A percentile compares a stretch with the other conserved stretches of the same genome.
These are phyloP conservation scores for Saccostrea glomerata DNA, from an alignment of 1,140 invertebrate genomes.

Conservation along the genomic window DNA sequence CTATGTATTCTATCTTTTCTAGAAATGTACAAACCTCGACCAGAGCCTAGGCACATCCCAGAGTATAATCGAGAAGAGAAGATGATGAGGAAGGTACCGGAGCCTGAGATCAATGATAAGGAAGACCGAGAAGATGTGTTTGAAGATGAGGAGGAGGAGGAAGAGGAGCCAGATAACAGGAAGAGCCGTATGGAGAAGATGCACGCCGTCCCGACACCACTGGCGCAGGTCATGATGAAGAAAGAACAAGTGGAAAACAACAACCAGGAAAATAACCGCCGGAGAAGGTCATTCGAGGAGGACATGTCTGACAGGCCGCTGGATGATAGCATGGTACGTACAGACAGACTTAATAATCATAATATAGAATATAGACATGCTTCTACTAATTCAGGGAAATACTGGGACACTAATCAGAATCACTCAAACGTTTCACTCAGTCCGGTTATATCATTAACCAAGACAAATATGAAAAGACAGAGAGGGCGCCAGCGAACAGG, in stretches of 20 bases:
- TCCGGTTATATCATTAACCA: conserved; percentile 26
- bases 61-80: conserved; percentile 7
- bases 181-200: conserved; percentile 58
- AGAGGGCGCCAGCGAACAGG: conserved; percentile 3
- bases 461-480: not conserved
- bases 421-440: conserved; percentile 34
- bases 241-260: conserved; percentile 44
- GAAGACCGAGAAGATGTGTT: conserved; percentile 29
- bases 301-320: not conserved
- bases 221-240: conserved; percentile 46
- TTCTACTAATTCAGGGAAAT: conserved; percentile 40
- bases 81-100: conserved; percentile 41
- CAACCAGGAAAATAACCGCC: conserved; percentile 6
- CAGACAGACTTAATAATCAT: conserved; percentile 21
- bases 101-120: conserved; percentile 38
- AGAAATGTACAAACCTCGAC: conserved; percentile 35
- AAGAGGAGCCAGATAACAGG: conserved; percentile 48
- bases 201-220: conserved; percentile 50
- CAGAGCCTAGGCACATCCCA: conserved; percentile 26
- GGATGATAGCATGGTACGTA: conserved; percentile 54
- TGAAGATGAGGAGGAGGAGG: conserved; percentile 46
- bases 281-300: not conserved
- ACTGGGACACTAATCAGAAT: conserved; percentile 20
- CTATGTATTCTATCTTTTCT: not conserved
- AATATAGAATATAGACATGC: conserved; percentile 7